A percentile compares a stretch with the other conserved stretches of the same genome.
Evolutionary conservation across 2,888 invertebrate species (phyloP).

Genomic region (Selenia dentaria): DNA sequence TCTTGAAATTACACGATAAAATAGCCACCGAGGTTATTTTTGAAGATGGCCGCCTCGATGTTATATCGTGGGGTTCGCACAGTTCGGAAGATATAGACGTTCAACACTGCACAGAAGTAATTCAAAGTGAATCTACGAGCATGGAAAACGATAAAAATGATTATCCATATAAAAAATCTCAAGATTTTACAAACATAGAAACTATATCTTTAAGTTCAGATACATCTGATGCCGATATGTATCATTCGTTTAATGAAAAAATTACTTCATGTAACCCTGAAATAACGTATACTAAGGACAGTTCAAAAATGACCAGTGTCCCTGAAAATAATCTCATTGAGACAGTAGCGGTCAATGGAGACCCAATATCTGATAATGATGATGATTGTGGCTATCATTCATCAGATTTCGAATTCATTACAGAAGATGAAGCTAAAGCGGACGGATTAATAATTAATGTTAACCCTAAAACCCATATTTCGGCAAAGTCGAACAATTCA

Average conservation of each 20-base stretch:
- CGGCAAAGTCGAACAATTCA: too few species aligned
- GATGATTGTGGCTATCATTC: conserved; percentile 54
- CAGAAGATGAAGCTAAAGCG: conserved; percentile 57
- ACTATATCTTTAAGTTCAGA: not conserved
- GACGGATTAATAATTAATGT: conserved; percentile 39
- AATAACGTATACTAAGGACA: not conserved
- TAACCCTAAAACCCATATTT: not conserved
- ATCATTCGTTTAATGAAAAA: too few species aligned
- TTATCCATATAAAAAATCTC: not conserved
- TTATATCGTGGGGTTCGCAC: too few species aligned
- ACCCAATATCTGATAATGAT: conserved; percentile 10
- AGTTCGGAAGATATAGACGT: too few species aligned
- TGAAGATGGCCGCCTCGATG: too few species aligned
- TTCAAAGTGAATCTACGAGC: not conserved
- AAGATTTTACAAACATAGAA: not conserved
- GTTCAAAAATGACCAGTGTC: not conserved
- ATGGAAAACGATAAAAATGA: not conserved
- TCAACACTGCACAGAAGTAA: not conserved
- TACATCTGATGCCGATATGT: too few species aligned
- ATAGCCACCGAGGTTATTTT: not conserved
- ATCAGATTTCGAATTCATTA: conserved; percentile 71
- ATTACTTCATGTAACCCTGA: too few species aligned
- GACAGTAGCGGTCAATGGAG: not conserved
- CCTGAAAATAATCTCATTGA: not conserved
- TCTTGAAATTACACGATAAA: too few species aligned